Conservation (phyloP, 2,797 vertebrate species). For the Leucoraja ocellata region DNA sequence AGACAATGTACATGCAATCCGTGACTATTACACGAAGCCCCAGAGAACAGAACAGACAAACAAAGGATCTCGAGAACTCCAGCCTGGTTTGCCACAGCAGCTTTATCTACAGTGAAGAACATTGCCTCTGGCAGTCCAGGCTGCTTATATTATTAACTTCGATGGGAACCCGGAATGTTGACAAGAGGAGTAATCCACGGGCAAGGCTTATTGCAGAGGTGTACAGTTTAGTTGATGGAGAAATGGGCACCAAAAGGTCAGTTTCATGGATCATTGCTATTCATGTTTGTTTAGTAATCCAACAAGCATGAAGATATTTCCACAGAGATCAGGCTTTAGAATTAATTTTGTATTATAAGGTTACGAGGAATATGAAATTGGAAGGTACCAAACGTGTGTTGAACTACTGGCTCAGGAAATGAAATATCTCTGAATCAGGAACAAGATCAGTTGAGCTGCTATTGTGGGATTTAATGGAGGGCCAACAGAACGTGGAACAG, state of each 20-base stretch:
- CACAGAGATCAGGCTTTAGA: not conserved
- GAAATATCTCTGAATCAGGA: not conserved
- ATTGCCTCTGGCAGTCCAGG: not conserved
- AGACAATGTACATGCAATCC: not conserved
- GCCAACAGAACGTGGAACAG: not conserved
- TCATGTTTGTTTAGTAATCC: not conserved
- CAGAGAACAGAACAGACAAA: not conserved
- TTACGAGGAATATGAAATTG: not conserved
- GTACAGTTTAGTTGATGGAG: not conserved
- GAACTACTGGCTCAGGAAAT: not conserved
- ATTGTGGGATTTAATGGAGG: not conserved
- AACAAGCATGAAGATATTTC: not conserved
- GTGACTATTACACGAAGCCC: not conserved
- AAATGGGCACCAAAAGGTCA: not conserved
- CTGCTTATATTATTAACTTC: not conserved
- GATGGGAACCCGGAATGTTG: not conserved
- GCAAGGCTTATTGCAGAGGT: not conserved
- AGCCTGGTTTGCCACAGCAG: not conserved
- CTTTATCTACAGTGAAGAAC: constrained; percentile 3
- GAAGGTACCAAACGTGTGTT: not conserved
- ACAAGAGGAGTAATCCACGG: not conserved
- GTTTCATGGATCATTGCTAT: not conserved
- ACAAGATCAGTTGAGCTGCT: not conserved
- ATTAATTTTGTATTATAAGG: not conserved
- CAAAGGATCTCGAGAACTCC: not conserved